A percentile compares a stretch with the other conserved stretches of the same genome.
These are phyloP conservation scores for Cynopterus sphinx DNA, from an alignment of 2,797 vertebrate genomes.

Conservation along the genomic window DNA sequence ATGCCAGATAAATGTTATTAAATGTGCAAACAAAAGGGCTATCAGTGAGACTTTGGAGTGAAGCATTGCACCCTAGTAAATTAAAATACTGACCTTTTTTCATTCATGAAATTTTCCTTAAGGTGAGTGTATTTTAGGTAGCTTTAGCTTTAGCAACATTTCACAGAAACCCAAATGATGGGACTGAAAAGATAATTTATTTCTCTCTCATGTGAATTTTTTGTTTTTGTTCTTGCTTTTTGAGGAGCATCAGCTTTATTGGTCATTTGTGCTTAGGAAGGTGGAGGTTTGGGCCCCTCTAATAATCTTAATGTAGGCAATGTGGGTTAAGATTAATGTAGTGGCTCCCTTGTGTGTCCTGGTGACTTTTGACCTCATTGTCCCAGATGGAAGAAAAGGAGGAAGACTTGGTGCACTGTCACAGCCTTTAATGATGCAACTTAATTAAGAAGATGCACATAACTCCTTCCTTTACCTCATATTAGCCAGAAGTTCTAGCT, in stretches of 20 bases:
- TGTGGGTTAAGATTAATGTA: background rate
- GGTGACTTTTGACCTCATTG: background rate
- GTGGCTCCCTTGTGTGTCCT: background rate
- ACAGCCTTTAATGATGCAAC: background rate
- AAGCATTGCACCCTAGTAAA: background rate
- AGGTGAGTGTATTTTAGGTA: background rate
- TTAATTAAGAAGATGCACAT: background rate
- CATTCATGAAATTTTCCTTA: background rate
- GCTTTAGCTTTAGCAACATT: background rate
- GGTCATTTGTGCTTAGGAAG: constrained; percentile 51
- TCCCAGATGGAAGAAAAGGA: background rate
- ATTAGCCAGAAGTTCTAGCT: background rate
- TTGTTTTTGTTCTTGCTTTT: too few species aligned
- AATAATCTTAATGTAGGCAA: background rate
- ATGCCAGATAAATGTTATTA: background rate
- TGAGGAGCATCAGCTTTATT: constrained; percentile 24
- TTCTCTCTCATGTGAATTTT: background rate
- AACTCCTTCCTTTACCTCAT: background rate
- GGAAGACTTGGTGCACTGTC: background rate
- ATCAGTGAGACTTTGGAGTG: background rate
- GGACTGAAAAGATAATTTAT: background rate
- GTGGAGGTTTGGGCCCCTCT: background rate
- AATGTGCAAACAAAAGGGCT: background rate
- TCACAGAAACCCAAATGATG: background rate
- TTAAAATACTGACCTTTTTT: background rate